Conservation (phyloP, 2,113 vertebrate genomes). For the Corythoichthys intestinalis region DNA sequence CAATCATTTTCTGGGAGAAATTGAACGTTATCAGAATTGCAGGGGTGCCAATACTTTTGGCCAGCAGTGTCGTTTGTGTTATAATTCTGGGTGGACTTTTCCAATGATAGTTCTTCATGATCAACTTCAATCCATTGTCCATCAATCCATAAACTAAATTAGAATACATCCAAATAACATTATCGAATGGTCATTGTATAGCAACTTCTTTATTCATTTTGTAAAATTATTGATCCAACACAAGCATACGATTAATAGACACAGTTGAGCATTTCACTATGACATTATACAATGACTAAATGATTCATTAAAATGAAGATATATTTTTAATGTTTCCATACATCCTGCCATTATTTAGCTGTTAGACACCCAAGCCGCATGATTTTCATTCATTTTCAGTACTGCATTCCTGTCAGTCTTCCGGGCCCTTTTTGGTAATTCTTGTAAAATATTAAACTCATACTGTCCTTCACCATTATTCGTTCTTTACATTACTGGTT, state of each 20-base stretch:
- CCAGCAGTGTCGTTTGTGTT: too few species aligned
- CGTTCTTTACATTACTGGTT: constrained; percentile 10
- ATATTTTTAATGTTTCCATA: background rate
- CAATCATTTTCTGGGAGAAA: too few species aligned
- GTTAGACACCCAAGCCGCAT: background rate
- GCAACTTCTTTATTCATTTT: too few species aligned
- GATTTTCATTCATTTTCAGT: background rate
- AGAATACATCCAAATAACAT: background rate
- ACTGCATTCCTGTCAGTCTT: background rate
- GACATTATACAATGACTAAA: background rate
- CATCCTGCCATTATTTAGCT: background rate
- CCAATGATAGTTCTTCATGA: too few species aligned
- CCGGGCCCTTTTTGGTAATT: background rate
- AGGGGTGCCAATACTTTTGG: too few species aligned
- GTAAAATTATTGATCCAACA: too few species aligned
- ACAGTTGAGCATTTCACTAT: background rate
- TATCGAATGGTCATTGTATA: too few species aligned
- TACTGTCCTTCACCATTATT: constrained; percentile 3
- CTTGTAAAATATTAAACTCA: background rate
- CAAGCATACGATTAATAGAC: background rate
- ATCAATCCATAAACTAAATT: background rate
- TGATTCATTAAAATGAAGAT: background rate
- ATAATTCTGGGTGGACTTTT: too few species aligned
- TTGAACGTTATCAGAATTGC: too few species aligned
- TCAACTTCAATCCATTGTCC: too few species aligned